Conservation (phyloP, 2,113 vertebrate genomes). For the Neolamprologus caudopunctatus region DNA sequence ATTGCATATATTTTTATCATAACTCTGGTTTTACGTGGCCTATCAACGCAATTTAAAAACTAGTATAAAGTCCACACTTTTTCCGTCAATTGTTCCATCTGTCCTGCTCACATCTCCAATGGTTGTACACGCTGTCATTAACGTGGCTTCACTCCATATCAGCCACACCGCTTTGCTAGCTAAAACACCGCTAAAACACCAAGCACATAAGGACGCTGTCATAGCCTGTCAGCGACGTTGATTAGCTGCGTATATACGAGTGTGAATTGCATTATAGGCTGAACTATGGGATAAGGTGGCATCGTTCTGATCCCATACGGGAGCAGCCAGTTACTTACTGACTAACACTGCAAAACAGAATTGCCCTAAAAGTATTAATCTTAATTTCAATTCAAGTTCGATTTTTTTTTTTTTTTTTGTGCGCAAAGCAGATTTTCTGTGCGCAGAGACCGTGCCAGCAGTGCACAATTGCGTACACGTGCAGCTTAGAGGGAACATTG, state of each 20-base stretch:
- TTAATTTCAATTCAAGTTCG: background rate
- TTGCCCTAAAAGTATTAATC: background rate
- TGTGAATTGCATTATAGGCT: background rate
- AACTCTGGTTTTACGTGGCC: background rate
- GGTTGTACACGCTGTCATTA: background rate
- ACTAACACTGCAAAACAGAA: background rate
- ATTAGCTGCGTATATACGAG: rapidly evolving
- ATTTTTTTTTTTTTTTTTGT: background rate
- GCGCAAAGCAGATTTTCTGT: background rate
- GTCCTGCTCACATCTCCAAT: background rate
- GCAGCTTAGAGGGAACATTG: background rate
- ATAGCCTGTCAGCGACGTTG: background rate
- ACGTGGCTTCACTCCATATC: background rate
- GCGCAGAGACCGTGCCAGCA: background rate
- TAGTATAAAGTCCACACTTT: background rate
- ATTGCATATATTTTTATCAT: background rate
- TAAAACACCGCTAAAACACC: background rate
- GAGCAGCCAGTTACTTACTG: background rate
- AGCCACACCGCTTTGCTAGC: rapidly evolving
- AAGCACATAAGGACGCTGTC: background rate
- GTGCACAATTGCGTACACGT: background rate
- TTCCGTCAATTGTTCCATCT: rapidly evolving
- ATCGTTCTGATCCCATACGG: background rate
- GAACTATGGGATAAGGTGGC: rapidly evolving
- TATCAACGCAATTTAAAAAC: background rate